These are phyloP conservation scores for Mystacides longicornis DNA, from an alignment of 2,888 invertebrate genomes.

Conservation along the genomic window DNA sequence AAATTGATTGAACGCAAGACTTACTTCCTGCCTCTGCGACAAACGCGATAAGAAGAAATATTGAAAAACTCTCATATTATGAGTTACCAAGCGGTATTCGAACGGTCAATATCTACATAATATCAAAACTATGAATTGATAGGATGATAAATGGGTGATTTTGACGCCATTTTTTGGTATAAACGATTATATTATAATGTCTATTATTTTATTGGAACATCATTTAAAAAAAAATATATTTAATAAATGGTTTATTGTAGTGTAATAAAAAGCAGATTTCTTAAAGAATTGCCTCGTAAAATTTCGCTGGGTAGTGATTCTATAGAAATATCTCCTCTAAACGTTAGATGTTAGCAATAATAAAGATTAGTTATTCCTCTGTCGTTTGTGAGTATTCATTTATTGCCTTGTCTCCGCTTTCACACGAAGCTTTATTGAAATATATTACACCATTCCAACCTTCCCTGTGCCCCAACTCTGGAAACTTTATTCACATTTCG, in stretches of 20 bases:
- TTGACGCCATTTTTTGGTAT: no score
- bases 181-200: no score
- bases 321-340: background rate
- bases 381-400: slow-evolving; percentile 1
- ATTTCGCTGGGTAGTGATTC: background rate
- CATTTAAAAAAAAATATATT: no score
- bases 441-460: background rate
- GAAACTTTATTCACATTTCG: background rate
- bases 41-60: no score
- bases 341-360: background rate
- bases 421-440: background rate
- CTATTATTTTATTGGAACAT: no score
- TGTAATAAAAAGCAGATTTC: background rate
- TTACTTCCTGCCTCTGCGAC: no score
- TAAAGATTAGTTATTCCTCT: slow-evolving; percentile 1
- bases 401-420: background rate
- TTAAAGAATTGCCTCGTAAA: background rate
- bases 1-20: no score
- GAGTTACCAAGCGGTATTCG: no score
- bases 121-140: no score
- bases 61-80: no score
- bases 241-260: background rate
- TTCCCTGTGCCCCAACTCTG: background rate
- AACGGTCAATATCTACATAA: no score
- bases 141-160: no score